Base-by-base conservation (phyloP, 2,888 invertebrate species). In the Reticulitermes lucifugus region DNA sequence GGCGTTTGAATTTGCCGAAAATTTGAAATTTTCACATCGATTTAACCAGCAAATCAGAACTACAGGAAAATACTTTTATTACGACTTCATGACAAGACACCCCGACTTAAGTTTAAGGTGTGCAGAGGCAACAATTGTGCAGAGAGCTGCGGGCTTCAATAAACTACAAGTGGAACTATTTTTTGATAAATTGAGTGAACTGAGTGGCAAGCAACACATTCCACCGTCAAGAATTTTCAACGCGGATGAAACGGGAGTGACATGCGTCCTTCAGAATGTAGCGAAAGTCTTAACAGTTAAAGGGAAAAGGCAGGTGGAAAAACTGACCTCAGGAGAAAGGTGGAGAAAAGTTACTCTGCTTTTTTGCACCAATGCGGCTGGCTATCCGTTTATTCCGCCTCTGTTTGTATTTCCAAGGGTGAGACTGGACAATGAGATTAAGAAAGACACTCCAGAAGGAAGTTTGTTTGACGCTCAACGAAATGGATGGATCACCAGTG, bases 231-330 rank as follows among this genome's bases (percentile, higher is more conserved):
- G 59, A 59, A 85, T 79, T 29, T 79, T 79, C 22, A 79, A 79
- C 29, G 14, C 46, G 21, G 86, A 88, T 80, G 86, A 88, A 82
- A 88, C 87, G 18, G 87, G 87, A 5, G 82, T 88, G 22, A 85
- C 43, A 7, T 80, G 1, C 87, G 46, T 46, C 10, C 46, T 87
- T 60, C 83, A 85, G 22, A 82, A 86, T 71, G 83, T 65, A 10
- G 25, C 70, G 1, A 88, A 87, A 86, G 87, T 87, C 18, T 22
- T 60, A 41, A 60, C 84, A 65, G 29, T 46, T 5, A 84, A 46
- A 18, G 83, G 83, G 10, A 79, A 70, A 35, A 22, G n/a, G n/a
- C 35, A 59, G 10, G 59, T 59, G 10, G 14, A 70, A 22, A 79
- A 84, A 12, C 2, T 46, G 7, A 46, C 46, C 5, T 46, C 46